Evolutionary conservation across 2,113 vertebrate species (phyloP), one percentile per base, ranked within the genome.

Genomic region (Scytalopus superciliaris): DNA sequence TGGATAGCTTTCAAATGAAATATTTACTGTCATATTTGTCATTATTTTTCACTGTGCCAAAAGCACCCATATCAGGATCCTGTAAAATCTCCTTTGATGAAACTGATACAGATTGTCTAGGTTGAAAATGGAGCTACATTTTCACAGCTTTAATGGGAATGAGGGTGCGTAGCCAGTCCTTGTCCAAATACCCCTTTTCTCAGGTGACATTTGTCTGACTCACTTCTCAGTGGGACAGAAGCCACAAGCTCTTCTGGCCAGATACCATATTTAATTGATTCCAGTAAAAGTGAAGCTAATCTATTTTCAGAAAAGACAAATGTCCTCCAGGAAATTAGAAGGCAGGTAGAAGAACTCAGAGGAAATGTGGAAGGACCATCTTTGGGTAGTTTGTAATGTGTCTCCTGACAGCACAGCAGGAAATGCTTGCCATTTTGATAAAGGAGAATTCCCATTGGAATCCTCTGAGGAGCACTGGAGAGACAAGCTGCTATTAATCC

Each of bases 281-380:
- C 84, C 93, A 72, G 87, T 78, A 94, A 92, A 89, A 95, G 86
- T 63, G 64, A 76, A 77, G 80, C 68, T 93, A 53, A 88, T 93
- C 92, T 89, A 10, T 90, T 86, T 77, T 86, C 83, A 62, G 60
- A 59, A 67, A 89, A 95, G 94, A 93, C 86, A 77, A 93, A 93
- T 94, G 80, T 79, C 60, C 93, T 87, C 73, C 84, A 77, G 95
- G 95, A 95, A 96, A 90, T 94, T 31, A 93, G 89, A 89, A 95
- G 53, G 73, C 81, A 72, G 44, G 81, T 67, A 87, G 77, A 89
- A 96, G 80, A 96, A 94, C 76, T 95, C 39, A 2, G 31, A 95
- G 76, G 91, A 90, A 81, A 68, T 87, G 80, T 88, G 86, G 83
- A 64, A 95, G 80, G 73, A 89, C 89, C 84, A 82, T 91, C 93